These are phyloP conservation scores for Keiferia lycopersicella DNA, from an alignment of 2,888 invertebrate genomes.

Conservation along the genomic window DNA sequence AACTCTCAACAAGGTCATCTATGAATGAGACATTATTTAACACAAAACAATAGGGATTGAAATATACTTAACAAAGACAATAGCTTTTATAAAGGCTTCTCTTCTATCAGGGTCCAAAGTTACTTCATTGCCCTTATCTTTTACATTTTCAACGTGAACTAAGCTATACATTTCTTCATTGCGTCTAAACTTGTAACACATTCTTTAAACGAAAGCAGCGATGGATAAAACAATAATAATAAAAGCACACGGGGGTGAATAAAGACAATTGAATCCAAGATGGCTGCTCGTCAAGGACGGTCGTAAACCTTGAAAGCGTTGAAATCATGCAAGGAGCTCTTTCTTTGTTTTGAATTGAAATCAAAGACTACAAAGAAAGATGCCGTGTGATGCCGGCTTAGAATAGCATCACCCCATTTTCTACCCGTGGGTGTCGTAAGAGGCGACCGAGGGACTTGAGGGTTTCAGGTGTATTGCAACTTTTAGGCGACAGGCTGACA, in stretches of 20 bases:
- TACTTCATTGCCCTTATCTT: not conserved
- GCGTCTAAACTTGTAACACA: not conserved
- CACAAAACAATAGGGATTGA: not conserved
- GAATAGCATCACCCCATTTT: too few species aligned
- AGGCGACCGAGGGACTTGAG: too few species aligned
- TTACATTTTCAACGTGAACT: not conserved
- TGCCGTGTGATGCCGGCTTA: too few species aligned
- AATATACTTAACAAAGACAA: not conserved
- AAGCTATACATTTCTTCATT: not conserved
- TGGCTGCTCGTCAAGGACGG: conserved; percentile 9
- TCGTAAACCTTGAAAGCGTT: conserved; percentile 10
- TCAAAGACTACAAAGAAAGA: not conserved
- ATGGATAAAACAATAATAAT: not conserved
- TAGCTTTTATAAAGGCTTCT: not conserved
- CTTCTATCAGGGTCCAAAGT: not conserved
- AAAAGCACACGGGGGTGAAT: not conserved
- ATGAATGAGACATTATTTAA: not conserved
- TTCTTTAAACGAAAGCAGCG: not conserved
- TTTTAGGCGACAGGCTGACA: too few species aligned
- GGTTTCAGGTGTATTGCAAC: too few species aligned
- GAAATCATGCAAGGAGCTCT: not conserved
- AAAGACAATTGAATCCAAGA: not conserved
- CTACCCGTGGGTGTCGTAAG: too few species aligned
- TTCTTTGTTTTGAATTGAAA: not conserved
- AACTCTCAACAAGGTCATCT: not conserved